Percentiles rank a stretch among this genome's conserved stretches.
phyloP scores from a whole-genome alignment of 2,113 vertebrate genomes.

The Oryzias javanicus region DNA sequence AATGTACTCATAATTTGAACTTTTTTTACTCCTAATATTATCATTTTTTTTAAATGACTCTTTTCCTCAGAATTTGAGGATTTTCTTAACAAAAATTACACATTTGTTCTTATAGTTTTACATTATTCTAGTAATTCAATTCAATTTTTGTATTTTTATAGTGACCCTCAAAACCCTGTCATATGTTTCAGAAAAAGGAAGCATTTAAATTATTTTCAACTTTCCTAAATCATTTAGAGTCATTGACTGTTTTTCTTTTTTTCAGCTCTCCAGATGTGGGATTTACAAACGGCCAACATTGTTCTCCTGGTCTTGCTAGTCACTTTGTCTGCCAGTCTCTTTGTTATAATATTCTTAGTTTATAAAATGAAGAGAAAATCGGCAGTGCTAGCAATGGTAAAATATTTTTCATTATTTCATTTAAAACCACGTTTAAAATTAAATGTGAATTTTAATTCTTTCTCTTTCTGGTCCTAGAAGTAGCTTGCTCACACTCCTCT shows the following conservation, averaged over 20 bases:
- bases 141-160: no score
- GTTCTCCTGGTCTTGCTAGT: accelerated
- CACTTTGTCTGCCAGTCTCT: slow-evolving; percentile 3
- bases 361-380: accelerated
- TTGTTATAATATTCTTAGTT: slow-evolving; percentile 5
- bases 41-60: no score
- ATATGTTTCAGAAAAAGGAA: no score
- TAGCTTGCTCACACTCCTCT: not conserved
- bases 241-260: accelerated
- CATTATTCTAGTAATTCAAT: no score
- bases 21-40: no score
- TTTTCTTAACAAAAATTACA: no score
- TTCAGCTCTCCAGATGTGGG: accelerated
- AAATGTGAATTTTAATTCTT: not conserved
- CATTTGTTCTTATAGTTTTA: no score
- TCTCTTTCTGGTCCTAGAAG: not conserved
- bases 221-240: accelerated
- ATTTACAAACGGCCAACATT: not conserved
- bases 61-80: no score
- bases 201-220: no score
- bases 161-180: no score
- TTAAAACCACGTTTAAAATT: not conserved
- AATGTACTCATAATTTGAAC: no score
- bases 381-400: not conserved
- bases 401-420: accelerated